Evolutionary conservation across 2,113 vertebrate genomes (phyloP), one percentile per base, ranked within the genome.

Genomic region (Tautogolabrus adspersus): DNA sequence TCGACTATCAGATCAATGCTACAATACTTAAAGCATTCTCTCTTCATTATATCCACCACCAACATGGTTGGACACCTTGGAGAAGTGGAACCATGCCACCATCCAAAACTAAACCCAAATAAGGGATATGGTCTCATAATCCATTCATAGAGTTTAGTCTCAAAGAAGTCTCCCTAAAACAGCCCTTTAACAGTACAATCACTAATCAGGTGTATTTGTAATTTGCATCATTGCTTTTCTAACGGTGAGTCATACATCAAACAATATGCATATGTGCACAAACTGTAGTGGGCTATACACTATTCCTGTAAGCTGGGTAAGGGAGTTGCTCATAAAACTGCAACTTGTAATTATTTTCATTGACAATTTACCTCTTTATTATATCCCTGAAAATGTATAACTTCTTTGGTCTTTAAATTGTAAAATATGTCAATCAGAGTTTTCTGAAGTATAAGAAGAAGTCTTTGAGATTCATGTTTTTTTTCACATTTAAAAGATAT

Each of bases 11-110:
- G 63, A 64, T 77, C 30, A 63, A 13, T 37, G 40, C 55, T 44
- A 6, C 16, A 56, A 22, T 40, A 44, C 62, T 82, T 67, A 79
- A 80, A 86, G 72, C 72, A 69, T 79, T 76, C 75, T 62, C 22
- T 44, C 65, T 66, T 81, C 51, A 60, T 38, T 61, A 47, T 52
- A 52, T 52, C 38, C 49, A 58, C 38, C 62, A 9, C 22, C 23
- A 9, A 19, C 37, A 12, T 8, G 12, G 16, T 1, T 8, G 30
- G 30, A 34, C 30, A 34, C 30, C 30, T 34, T 34, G 16, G 10
- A 67, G 15, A 51, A 23, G n/a, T 18, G 51, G 52, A 46, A 46
- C 46, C 61, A 46, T 19, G 46, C 1, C 23, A 47, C 13, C 2
- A 12, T 44, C 13, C 30, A 19, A 46, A 7, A 16, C 38, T 10